These are phyloP conservation scores for Wiebesia pumilae DNA, from an alignment of 1,140 invertebrate species.

Conservation along the genomic window DNA sequence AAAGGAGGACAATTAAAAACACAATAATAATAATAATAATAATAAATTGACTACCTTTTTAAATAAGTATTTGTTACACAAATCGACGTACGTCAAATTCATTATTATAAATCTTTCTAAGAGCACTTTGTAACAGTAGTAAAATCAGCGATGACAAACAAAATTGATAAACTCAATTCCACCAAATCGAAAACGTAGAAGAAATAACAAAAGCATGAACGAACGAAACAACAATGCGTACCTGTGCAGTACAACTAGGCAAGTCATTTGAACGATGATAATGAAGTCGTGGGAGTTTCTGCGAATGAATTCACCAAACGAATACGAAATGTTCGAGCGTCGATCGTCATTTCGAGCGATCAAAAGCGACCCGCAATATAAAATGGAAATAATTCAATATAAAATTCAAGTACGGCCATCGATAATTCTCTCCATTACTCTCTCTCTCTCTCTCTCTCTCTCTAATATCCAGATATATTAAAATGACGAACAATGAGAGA, in stretches of 20 bases:
- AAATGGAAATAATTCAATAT: slow-evolving; percentile 71
- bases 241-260: neutral
- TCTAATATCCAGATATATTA: too few species aligned
- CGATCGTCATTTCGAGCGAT: slow-evolving; percentile 58
- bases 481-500: too few species aligned
- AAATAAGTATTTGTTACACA: too few species aligned
- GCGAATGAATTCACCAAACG: slow-evolving; percentile 50
- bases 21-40: too few species aligned
- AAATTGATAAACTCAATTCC: neutral
- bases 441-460: neutral
- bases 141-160: neutral
- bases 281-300: slow-evolving; percentile 58
- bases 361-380: slow-evolving; percentile 60
- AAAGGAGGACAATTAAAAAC: too few species aligned
- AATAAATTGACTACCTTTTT: too few species aligned
- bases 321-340: slow-evolving; percentile 56
- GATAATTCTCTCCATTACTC: neutral
- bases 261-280: slow-evolving; percentile 58
- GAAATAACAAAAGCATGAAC: slow-evolving; percentile 39
- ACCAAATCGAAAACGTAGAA: neutral
- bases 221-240: slow-evolving; percentile 16
- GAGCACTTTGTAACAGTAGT: neutral
- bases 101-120: neutral
- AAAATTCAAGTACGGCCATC: slow-evolving; percentile 46
- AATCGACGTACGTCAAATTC: too few species aligned